Evolutionary conservation across 1,140 invertebrate genomes (phyloP), one percentile per base, ranked within the genome.

Genomic region (Capitella teleta): DNA sequence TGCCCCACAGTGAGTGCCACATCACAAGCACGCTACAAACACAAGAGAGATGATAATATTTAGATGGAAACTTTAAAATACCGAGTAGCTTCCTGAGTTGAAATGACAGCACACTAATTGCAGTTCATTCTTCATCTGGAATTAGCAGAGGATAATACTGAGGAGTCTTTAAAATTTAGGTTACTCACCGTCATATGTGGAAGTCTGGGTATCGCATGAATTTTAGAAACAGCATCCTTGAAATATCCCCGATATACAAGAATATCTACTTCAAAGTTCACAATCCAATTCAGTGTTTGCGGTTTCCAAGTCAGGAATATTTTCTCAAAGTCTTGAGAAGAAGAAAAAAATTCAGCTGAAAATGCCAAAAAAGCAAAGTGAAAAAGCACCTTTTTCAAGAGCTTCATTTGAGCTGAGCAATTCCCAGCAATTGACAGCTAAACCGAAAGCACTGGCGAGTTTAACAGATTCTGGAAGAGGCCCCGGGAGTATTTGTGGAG

Each of bases 381-480:
- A 18, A 6, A 2, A 37, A 37, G 4, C 21, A 40, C 38, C 38
- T 40, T 40, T 40, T 24, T 40, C 38, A 19, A 40, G 38, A 8
- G 14, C 25, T 24, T 63, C 84, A 64, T 73, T 80, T 21, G 78
- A 80, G 51, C 86, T 81, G 10, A 91, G 72, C 19, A 91, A 69
- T 62, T 89, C 86, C 82, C 86, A 91, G 67, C 86, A 83, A 64
- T 84, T 85, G 1, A 85, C 81, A 8, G 85, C 84, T 58, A 84
- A n/a, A n/a, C n/a, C n/a, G n/a, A n/a, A n/a, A n/a, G n/a, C n/a
- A n/a, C n/a, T n/a, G n/a, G n/a, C n/a, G n/a, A n/a, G n/a, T n/a
- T n/a, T n/a, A n/a, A n/a, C n/a, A n/a, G n/a, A n/a, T n/a, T n/a
- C n/a, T n/a, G n/a, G n/a, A n/a, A n/a, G n/a, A n/a, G n/a, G n/a